Conservation (phyloP, 2,888 invertebrate genomes). For the Oscheius sp. region DNA sequence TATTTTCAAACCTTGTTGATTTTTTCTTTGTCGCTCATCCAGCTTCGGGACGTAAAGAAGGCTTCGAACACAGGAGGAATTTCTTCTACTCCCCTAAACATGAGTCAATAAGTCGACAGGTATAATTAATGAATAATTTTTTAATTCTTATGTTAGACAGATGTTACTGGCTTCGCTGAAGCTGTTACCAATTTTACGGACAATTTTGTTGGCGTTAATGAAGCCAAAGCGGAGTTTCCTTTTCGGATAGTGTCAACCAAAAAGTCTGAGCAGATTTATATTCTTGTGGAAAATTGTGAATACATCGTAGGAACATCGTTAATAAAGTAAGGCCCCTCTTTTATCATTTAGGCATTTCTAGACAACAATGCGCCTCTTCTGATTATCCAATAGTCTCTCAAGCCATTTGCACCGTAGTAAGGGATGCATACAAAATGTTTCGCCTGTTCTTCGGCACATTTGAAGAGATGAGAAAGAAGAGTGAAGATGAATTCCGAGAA, state of each 20-base stretch:
- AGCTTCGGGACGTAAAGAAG: slow-evolving; percentile 60
- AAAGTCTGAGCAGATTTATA: slow-evolving; percentile 47
- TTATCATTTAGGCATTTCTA: slow-evolving; percentile 15
- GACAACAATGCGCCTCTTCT: slow-evolving; percentile 43
- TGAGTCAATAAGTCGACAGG: slow-evolving; percentile 51
- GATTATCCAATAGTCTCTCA: slow-evolving; percentile 55
- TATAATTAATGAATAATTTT: not conserved
- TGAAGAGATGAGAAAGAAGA: slow-evolving; percentile 24
- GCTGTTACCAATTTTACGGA: slow-evolving; percentile 92
- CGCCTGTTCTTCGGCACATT: slow-evolving; percentile 59
- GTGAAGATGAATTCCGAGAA: slow-evolving; percentile 47
- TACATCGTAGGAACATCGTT: slow-evolving; percentile 66
- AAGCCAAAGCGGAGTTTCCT: slow-evolving; percentile 40
- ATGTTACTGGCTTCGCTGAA: slow-evolving; percentile 91
- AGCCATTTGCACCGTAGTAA: slow-evolving; percentile 47
- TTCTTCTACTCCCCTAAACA: slow-evolving; percentile 63
- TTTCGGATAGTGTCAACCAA: slow-evolving; percentile 45
- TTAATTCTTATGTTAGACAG: slow-evolving; percentile 74
- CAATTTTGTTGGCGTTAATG: slow-evolving; percentile 46
- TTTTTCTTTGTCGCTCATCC: slow-evolving; percentile 66
- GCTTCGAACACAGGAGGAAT: slow-evolving; percentile 58
- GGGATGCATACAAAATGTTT: slow-evolving; percentile 57
- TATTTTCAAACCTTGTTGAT: slow-evolving; percentile 57
- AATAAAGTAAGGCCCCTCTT: slow-evolving; percentile 48
- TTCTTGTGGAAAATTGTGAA: slow-evolving; percentile 45